phyloP scores from a whole-genome alignment of 64 coral and sea anemone species.

The Cladopsammia gracilis region DNA sequence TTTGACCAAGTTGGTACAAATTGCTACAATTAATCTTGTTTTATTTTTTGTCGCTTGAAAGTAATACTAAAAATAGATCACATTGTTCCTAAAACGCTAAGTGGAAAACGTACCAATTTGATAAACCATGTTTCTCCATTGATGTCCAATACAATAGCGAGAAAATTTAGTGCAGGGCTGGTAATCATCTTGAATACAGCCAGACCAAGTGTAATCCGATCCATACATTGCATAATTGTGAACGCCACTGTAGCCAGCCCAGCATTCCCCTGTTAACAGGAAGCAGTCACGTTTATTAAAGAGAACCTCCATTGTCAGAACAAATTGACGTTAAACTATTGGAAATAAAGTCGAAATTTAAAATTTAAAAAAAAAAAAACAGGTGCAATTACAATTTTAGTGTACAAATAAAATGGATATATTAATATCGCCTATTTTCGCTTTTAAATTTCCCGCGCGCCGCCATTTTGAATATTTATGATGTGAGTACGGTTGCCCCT shows the following conservation, averaged over 20 bases:
- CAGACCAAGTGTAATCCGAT: not conserved
- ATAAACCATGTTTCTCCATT: slow-evolving; percentile 47
- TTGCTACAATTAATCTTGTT: not conserved
- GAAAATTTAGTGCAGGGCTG: not conserved
- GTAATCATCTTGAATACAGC: slow-evolving; percentile 37
- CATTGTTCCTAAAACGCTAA: not conserved
- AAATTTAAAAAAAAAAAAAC: too few relatives aligned
- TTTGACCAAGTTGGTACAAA: too few relatives aligned
- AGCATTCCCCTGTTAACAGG: slow-evolving; percentile 54
- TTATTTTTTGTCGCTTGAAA: not conserved
- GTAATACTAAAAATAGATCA: not conserved
- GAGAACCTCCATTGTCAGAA: too few relatives aligned
- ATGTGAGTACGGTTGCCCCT: too few relatives aligned
- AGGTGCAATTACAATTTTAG: too few relatives aligned
- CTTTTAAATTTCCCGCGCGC: too few relatives aligned
- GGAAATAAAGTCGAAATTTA: too few relatives aligned
- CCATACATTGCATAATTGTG: slow-evolving; percentile 29
- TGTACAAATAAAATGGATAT: too few relatives aligned
- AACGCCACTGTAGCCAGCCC: slow-evolving; percentile 29
- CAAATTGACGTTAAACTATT: too few relatives aligned
- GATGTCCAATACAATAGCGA: slow-evolving; percentile 53
- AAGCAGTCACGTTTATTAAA: too few relatives aligned
- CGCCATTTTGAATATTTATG: too few relatives aligned
- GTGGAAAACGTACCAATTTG: slow-evolving; percentile 23
- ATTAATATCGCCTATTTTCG: too few relatives aligned